These are phyloP conservation scores for Dendronephthya gigantea DNA, from an alignment of 64 coral and sea anemone genomes.

Conservation along the genomic window DNA sequence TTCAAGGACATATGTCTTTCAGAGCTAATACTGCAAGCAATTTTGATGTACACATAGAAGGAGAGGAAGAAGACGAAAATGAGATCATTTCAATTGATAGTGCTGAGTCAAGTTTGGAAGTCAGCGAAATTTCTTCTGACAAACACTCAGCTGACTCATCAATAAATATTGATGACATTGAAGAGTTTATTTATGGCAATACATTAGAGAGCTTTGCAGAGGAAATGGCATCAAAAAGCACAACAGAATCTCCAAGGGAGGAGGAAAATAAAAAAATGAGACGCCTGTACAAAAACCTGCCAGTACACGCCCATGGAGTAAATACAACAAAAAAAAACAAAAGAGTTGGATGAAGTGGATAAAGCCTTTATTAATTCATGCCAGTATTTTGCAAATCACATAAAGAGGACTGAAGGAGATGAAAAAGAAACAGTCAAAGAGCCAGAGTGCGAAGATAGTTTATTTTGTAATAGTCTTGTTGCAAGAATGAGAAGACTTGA, in stretches of 20 bases:
- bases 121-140: no score
- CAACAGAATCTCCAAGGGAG: no score
- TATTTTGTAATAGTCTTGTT: constrained; percentile 17
- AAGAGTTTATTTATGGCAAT: no score
- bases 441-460: background rate
- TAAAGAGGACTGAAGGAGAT: background rate
- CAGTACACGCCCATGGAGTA: background rate
- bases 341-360: background rate
- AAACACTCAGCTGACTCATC: no score
- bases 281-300: background rate
- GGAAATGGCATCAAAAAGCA: no score
- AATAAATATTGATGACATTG: no score
- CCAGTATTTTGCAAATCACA: background rate
- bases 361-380: background rate
- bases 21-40: background rate
- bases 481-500: constrained; percentile 7
- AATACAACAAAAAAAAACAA: background rate
- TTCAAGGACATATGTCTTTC: background rate
- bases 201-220: no score
- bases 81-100: no score
- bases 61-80: no score
- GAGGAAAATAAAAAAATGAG: background rate
- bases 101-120: no score
- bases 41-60: background rate
- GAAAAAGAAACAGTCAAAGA: background rate